Percentiles rank a stretch among this genome's conserved stretches.
Conservation (phyloP, 2,113 vertebrate genomes). For the Nymphicus hollandicus region DNA sequence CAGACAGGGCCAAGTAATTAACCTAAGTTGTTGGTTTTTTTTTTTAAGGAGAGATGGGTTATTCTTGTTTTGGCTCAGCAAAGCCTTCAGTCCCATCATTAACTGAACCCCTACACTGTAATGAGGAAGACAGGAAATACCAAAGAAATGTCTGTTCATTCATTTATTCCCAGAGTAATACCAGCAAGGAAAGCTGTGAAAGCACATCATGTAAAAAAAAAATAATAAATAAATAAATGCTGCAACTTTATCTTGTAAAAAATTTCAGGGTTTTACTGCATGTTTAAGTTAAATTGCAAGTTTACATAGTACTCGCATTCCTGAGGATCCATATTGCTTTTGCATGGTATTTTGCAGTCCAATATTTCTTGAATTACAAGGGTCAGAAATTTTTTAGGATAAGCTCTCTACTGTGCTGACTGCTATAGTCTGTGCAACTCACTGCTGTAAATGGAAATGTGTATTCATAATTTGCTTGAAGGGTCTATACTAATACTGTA, state of each 20-base stretch:
- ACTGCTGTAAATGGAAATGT: background rate
- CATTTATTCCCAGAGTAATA: background rate
- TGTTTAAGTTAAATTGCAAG: background rate
- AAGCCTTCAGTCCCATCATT: background rate
- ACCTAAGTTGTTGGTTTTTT: background rate
- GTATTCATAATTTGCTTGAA: background rate
- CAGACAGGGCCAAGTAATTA: slow-evolving; percentile 46
- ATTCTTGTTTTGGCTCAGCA: background rate
- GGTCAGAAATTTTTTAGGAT: background rate
- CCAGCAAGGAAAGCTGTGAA: background rate
- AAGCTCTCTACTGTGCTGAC: background rate
- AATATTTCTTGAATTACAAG: background rate
- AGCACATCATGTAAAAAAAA: background rate
- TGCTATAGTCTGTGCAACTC: background rate
- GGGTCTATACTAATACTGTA: background rate
- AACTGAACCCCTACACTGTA: background rate
- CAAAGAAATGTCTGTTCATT: background rate
- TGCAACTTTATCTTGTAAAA: background rate
- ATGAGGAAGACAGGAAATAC: background rate
- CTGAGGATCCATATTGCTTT: background rate
- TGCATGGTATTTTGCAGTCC: background rate
- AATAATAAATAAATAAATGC: background rate
- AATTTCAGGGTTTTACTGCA: background rate
- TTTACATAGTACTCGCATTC: background rate
- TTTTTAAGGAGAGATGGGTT: slow-evolving; percentile 1